Evolutionary conservation across 1,140 invertebrate species (phyloP).

Genomic region (Halictus rubicundus): DNA sequence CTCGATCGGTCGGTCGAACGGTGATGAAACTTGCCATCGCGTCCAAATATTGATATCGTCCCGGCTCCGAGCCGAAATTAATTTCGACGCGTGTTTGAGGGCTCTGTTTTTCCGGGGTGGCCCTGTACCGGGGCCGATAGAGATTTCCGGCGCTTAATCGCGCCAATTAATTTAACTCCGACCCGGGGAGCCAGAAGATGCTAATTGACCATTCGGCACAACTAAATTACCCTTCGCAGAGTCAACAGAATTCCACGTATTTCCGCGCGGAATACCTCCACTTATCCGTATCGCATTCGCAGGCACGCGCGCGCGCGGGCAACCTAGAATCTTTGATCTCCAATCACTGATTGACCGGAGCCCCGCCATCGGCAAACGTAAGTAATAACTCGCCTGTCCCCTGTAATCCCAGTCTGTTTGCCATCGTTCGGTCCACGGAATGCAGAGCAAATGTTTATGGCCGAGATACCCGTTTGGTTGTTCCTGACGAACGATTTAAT

Average conservation of each 20-base stretch:
- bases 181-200: not conserved
- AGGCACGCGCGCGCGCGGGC: not conserved
- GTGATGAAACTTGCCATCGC: not conserved
- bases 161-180: constrained; percentile 8
- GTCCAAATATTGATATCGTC: not conserved
- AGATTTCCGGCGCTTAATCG: not conserved
- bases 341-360: not conserved
- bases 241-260: not conserved
- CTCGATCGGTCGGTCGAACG: not conserved
- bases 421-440: not conserved
- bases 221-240: constrained; percentile 9
- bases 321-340: not conserved
- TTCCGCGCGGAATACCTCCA: not conserved
- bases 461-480: too few relatives aligned
- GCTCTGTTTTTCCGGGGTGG: not conserved
- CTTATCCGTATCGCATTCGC: not conserved
- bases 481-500: not conserved
- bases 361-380: not conserved
- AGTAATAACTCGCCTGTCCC: constrained; percentile 1
- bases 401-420: not conserved
- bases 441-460: not conserved
- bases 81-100: not conserved
- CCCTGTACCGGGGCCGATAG: not conserved
- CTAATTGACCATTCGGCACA: constrained; percentile 11
- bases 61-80: not conserved